Conservation (phyloP, 2,797 vertebrate species). For the Xiphorhynchus erythropygius region DNA sequence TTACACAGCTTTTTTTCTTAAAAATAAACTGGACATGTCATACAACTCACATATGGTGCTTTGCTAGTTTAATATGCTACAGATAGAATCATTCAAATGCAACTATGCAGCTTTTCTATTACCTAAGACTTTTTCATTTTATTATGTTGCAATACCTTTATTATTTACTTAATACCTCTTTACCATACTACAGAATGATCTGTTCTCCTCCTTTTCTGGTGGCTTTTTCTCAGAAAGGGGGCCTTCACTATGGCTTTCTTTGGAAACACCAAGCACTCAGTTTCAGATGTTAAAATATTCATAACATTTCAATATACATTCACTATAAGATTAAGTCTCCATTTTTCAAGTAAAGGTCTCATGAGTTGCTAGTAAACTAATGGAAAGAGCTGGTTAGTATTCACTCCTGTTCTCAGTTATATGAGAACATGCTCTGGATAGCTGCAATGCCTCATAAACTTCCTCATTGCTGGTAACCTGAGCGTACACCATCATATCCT, state of each 20-base stretch:
- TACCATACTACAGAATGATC: neutral
- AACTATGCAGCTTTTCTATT: slow-evolving; percentile 32
- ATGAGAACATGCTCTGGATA: neutral
- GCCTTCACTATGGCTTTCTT: neutral
- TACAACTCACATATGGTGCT: neutral
- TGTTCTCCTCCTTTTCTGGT: neutral
- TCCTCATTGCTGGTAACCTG: neutral
- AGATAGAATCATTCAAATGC: slow-evolving; percentile 8
- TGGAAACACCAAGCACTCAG: neutral
- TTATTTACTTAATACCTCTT: neutral
- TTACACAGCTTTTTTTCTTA: neutral
- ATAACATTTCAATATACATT: neutral
- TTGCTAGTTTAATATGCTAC: neutral
- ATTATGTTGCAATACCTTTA: neutral
- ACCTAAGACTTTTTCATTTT: neutral
- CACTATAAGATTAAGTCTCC: neutral
- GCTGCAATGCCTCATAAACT: neutral
- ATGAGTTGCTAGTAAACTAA: neutral
- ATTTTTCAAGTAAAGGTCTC: neutral
- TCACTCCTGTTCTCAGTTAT: neutral
- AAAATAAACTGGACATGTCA: neutral
- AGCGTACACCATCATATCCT: neutral
- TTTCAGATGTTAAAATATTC: neutral
- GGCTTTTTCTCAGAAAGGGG: neutral
- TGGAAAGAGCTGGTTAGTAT: neutral